Evolutionary conservation across 2,797 vertebrate genomes (phyloP), one percentile per base, ranked within the genome.

Genomic region (Anguilla marmorata): DNA sequence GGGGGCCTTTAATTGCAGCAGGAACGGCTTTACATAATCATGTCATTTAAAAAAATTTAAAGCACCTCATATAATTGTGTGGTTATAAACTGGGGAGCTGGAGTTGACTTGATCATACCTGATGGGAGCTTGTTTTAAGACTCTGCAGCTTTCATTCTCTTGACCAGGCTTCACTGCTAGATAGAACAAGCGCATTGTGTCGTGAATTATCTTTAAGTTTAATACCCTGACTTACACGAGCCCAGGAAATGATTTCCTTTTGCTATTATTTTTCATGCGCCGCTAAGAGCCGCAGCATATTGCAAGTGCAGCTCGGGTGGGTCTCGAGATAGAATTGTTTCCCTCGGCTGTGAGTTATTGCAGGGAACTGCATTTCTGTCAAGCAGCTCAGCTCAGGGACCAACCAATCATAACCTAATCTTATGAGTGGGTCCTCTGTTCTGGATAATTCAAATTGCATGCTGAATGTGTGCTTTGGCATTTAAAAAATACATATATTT

Each of bases 391-490:
- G 91, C 92, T 90, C 88, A 87, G 91, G 91, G 92, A 93, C 89
- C 91, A 91, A 91, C 92, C 91, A 92, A 92, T 93, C 92, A 92
- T 93, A 92, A 92, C 90, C 89, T 91, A 93, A 92, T 93, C 92
- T 92, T 88, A 90, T 89, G 91, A 93, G 92, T 92, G 91, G 90
- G 88, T 88, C 91, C 89, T 91, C 83, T 89, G 91, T 91, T 90
- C 91, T 90, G 90, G 91, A 88, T 89, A 87, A 92, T 90, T 92
- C 90, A 91, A 92, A 91, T 90, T 92, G 89, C 91, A 90, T 91
- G 91, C 91, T 90, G 91, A 90, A 87, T 82, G 86, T 89, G 90
- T 82, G 89, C 33, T 37, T 91, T 89, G 90, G 88, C 90, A 89
- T 92, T 91, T 24, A 24, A 69, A n/a, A 66, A 27, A 50, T 50